phyloP scores from a whole-genome alignment of 2,113 vertebrate species.

The Rattus norvegicus region GRCr8 NC_086022.1:33090501-33091000 shows the following conservation, averaged over 20 bases:
- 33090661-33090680: neutral
- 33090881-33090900: neutral
- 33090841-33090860: constrained; percentile 32
- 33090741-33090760: neutral
- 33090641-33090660: neutral
- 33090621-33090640: neutral
- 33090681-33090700: neutral
- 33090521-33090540: neutral
- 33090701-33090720: neutral
- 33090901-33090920: neutral
- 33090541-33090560: neutral
- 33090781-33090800: neutral
- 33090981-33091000: too few species aligned
- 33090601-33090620: neutral
- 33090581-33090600: neutral
- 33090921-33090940: neutral
- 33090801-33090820: neutral
- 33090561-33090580: neutral
- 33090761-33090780: neutral
- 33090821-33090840: neutral
- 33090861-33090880: neutral
- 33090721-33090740: neutral
- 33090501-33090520: neutral
- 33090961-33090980: too few species aligned
- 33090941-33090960: neutral